Percentiles rank a stretch among this genome's conserved stretches.
phyloP scores from a whole-genome alignment of 2,888 invertebrate species.

The Hipparchia semele region DNA sequence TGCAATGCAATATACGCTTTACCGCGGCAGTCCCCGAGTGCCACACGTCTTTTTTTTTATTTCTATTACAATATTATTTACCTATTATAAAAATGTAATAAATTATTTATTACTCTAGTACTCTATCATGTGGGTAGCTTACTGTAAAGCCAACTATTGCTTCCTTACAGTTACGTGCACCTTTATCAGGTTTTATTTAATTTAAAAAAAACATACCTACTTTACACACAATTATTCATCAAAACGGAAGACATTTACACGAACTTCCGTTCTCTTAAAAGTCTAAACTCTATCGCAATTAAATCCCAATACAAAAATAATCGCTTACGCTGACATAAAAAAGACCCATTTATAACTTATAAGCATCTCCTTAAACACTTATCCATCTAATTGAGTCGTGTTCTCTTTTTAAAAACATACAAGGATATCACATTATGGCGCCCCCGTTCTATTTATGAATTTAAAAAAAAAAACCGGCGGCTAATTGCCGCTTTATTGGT shows the following conservation, averaged over 20 bases:
- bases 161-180: no score
- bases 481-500: slow-evolving; percentile 61
- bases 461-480: slow-evolving; percentile 44
- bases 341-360: slow-evolving; percentile 34
- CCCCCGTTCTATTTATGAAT: slow-evolving; percentile 47
- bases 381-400: slow-evolving; percentile 47
- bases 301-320: slow-evolving; percentile 29
- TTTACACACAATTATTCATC: background rate
- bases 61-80: no score
- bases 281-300: slow-evolving; percentile 5
- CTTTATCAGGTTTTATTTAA: no score
- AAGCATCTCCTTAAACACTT: slow-evolving; percentile 46
- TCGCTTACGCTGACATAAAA: slow-evolving; percentile 28
- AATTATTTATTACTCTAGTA: no score
- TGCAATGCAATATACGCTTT: no score
- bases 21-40: no score
- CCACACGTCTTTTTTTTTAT: no score
- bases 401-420: slow-evolving; percentile 50
- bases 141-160: no score
- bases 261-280: background rate
- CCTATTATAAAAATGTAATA: no score
- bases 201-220: background rate
- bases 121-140: no score
- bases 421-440: slow-evolving; percentile 57
- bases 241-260: background rate